Base-by-base conservation (phyloP, 2,113 vertebrate genomes). In the Paratilapia polleni region DNA sequence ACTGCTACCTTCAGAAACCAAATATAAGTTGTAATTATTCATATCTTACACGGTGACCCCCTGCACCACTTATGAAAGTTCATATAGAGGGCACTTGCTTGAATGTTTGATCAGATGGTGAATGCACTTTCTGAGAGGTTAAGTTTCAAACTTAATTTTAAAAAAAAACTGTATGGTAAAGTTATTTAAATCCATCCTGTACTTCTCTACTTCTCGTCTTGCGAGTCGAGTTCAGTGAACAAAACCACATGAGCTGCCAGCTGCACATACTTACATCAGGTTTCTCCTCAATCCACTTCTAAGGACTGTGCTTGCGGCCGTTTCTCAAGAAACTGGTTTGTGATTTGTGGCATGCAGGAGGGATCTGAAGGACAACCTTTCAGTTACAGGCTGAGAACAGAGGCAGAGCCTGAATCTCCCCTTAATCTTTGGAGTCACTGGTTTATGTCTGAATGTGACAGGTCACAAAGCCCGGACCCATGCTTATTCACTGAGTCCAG, bases 191-290 rank as follows among this genome's bases (percentile, higher is more conserved):
- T 74, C 84, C 66, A 93, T 62, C 87, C 89, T 91, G 88, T 90
- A 83, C 86, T 82, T 87, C 86, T 84, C 88, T 8, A 81, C 91
- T 43, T 64, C 81, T 73, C 81, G 43, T 83, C 81, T 64, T 64
- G 68, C 36, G 58, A 91, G 78, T 77, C 20, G 38, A 87, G 41
- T 60, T 28, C 52, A 80, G 76, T 92, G 88, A 95, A 89, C 81
- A 82, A 90, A 96, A 95, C 94, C 95, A 95, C 91, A 93, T 93
- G 93, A 95, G 91, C 86, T 83, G 82, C 77, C 94, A 95, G 91
- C 93, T 93, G 94, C 85, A 92, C 84, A 85, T 89, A 91, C 94
- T 94, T 93, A 93, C 92, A 88, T 93, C 87, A 78, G 74, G 84
- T 94, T 92, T 82, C 88, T 82, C 87, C 79, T 61, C 88, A 91